Percentiles rank a stretch among this genome's conserved stretches.
These are phyloP conservation scores for Melanchra persicariae DNA, from an alignment of 2,888 invertebrate genomes.

Conservation along the genomic window DNA sequence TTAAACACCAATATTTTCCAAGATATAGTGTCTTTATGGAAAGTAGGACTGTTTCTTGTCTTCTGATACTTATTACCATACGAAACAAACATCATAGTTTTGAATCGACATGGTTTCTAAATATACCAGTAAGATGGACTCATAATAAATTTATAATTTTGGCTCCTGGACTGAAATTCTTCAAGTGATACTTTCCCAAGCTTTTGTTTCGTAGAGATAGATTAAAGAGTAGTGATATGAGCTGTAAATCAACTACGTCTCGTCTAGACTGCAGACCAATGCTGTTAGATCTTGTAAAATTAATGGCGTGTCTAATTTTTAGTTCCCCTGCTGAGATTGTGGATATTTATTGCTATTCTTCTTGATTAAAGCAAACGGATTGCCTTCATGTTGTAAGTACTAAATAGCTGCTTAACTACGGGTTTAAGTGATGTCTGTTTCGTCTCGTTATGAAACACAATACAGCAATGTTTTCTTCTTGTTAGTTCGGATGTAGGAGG, in stretches of 20 bases:
- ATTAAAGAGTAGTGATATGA: slow-evolving; percentile 43
- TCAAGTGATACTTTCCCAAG: slow-evolving; percentile 18
- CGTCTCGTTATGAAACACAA: slow-evolving; percentile 9
- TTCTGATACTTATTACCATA: too few species aligned
- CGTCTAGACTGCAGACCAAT: slow-evolving; percentile 64
- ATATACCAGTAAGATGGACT: background rate
- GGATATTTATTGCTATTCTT: slow-evolving; percentile 49
- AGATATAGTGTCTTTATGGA: background rate
- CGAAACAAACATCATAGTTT: too few species aligned
- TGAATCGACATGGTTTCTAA: background rate
- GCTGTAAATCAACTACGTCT: slow-evolving; percentile 56
- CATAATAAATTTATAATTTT: background rate
- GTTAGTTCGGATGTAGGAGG: background rate
- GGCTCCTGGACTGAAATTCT: background rate
- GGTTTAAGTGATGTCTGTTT: slow-evolving; percentile 10
- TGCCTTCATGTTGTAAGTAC: slow-evolving; percentile 10
- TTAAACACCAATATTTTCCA: background rate
- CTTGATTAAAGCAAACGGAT: slow-evolving; percentile 35
- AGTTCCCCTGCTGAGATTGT: slow-evolving; percentile 38
- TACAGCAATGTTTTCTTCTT: background rate
- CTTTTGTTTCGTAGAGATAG: slow-evolving; percentile 35
- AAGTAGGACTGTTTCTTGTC: too few species aligned
- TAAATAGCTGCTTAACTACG: slow-evolving; percentile 9
- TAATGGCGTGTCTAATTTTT: slow-evolving; percentile 60
- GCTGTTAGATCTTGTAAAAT: slow-evolving; percentile 54